These are phyloP conservation scores for Apamea monoglypha DNA, from an alignment of 2,888 invertebrate species.

Conservation along the genomic window DNA sequence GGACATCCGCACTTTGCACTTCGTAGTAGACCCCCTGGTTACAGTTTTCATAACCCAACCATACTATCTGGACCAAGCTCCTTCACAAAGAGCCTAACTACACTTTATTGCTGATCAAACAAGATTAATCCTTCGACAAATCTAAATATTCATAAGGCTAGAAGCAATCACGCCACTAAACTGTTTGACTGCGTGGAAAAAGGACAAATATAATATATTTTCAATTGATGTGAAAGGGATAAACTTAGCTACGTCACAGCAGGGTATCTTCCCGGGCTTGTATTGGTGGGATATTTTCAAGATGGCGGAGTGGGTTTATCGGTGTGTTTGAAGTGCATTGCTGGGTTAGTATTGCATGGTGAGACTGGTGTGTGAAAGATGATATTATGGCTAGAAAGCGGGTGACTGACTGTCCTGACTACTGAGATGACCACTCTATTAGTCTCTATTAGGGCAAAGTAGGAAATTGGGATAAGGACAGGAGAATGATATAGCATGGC, in stretches of 20 bases:
- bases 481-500: neutral
- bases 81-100: slow-evolving; percentile 17
- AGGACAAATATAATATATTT: slow-evolving; percentile 85
- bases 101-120: slow-evolving; percentile 39
- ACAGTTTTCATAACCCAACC: neutral
- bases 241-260: slow-evolving; percentile 89
- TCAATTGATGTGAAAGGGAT: slow-evolving; percentile 86
- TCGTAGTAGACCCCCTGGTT: too few relatives aligned
- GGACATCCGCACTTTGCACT: too few relatives aligned
- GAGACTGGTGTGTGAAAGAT: neutral
- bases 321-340: slow-evolving; percentile 66
- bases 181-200: slow-evolving; percentile 86
- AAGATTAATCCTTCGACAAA: slow-evolving; percentile 40
- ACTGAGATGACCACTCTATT: too few relatives aligned
- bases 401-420: too few relatives aligned
- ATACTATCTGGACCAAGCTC: neutral
- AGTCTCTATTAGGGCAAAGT: neutral
- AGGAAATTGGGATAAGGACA: too few relatives aligned
- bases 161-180: slow-evolving; percentile 85
- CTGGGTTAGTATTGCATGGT: slow-evolving; percentile 24
- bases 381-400: neutral
- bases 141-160: slow-evolving; percentile 71
- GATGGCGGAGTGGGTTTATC: slow-evolving; percentile 46
- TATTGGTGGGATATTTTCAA: slow-evolving; percentile 73
- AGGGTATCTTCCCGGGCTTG: slow-evolving; percentile 82